These are phyloP conservation scores for Sebastes nivosus DNA, from an alignment of 2,797 vertebrate species.

Conservation along the genomic window DNA sequence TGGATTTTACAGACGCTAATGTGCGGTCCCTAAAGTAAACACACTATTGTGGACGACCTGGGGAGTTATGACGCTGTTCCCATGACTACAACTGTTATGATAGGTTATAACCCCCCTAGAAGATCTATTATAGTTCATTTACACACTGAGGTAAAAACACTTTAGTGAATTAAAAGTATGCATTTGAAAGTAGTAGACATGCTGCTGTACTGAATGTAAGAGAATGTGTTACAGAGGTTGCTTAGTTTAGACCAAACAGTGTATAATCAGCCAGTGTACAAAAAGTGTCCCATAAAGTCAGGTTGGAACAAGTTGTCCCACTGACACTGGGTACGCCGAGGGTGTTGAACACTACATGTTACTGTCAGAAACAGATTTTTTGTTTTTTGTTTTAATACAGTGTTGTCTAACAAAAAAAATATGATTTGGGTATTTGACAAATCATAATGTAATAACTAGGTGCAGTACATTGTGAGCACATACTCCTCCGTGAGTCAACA, in stretches of 20 bases:
- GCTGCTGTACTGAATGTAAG: not conserved
- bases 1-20: not conserved
- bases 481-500: constrained; percentile 27
- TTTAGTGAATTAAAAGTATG: not conserved
- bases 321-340: not conserved
- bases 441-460: not conserved
- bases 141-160: not conserved
- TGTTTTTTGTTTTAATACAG: not conserved
- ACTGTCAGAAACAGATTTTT: too few species aligned
- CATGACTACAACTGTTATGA: not conserved
- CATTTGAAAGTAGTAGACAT: not conserved
- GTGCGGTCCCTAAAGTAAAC: not conserved
- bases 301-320: constrained; percentile 26
- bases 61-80: not conserved
- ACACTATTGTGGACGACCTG: not conserved
- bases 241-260: not conserved
- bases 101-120: not conserved
- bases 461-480: not conserved
- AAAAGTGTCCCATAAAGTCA: constrained; percentile 23
- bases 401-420: not conserved
- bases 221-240: not conserved
- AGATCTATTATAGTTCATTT: not conserved
- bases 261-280: not conserved
- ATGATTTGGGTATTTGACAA: not conserved
- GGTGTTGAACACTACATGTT: not conserved